Base-by-base conservation (phyloP, 1,140 invertebrate species). In the Scaptomyza graminum region DNA sequence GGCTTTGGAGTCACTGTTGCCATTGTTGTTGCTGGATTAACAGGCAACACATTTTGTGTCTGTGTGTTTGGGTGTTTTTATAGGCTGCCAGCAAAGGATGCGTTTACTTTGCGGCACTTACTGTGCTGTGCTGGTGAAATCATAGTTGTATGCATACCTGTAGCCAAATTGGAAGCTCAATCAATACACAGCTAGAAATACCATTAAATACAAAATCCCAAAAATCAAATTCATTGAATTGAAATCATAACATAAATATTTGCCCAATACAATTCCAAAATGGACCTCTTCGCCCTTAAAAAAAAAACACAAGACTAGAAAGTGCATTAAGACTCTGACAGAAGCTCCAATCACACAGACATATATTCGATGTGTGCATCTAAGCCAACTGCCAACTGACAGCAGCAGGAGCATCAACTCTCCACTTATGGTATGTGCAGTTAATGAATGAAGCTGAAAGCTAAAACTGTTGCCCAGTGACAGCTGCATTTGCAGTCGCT, bases 11-110 rank as follows among this genome's bases (percentile, higher is more conserved):
- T 6, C 59, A n/a, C 31, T 34, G 13, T 50, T 39, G 63, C 44
- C 68, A 73, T 80, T 80, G 74, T 74, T 78, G 74, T 72, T 87
- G 78, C 65, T 25, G 79, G 79, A 82, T 87, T 88, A 82, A 65
- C 67, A 65, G 71, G 60, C 65, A 71, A 28, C 71, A 52, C 63
- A 12, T 54, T 46, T 59, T 22, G 37, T 54, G 39, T 31, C 15
- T 56, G 18, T 75, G 39, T 70, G 16, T 34, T 22, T 63, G 52
- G 47, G 57, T 44, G 51, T 5, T 46, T 43, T 37, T 51, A 28
- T 39, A 13, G 28, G 39, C 46, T n/a, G n/a, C n/a, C n/a, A n/a
- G n/a, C n/a, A n/a, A n/a, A n/a, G n/a, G 6, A 51, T 69, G 63
- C 65, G 60, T 80, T 62, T 71, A 76, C 70, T 82, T 50, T 16